These are phyloP conservation scores for Hymenochirus boettgeri DNA, from an alignment of 2,113 vertebrate genomes.

Conservation along the genomic window DNA sequence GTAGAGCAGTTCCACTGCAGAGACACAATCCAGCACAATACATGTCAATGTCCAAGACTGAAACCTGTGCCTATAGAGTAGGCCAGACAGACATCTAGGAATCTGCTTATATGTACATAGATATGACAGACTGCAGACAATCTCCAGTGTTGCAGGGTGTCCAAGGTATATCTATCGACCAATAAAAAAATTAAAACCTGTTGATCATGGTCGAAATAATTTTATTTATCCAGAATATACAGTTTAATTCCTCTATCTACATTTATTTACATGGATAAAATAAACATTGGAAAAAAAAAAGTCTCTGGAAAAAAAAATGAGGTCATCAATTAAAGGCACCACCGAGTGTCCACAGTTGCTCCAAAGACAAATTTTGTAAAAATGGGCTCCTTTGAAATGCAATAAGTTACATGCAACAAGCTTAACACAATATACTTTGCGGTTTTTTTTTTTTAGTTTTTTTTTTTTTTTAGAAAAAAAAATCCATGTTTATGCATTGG, in stretches of 20 bases:
- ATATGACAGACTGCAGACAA: neutral
- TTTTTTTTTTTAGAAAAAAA: conserved; percentile 75
- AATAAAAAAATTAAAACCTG: conserved; percentile 31
- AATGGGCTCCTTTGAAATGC: conserved; percentile 86
- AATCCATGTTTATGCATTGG: conserved; percentile 78
- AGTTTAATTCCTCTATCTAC: conserved; percentile 83
- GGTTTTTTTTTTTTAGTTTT: too few species aligned
- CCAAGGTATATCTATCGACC: neutral
- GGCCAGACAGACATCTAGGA: too few species aligned
- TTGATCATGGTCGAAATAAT: conserved; percentile 71
- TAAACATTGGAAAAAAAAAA: conserved; percentile 70
- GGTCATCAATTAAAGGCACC: conserved; percentile 84
- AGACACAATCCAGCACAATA: too few species aligned
- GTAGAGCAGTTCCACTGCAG: too few species aligned
- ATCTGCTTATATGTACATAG: neutral
- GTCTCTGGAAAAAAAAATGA: conserved; percentile 78
- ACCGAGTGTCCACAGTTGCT: conserved; percentile 81
- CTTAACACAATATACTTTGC: conserved; percentile 89
- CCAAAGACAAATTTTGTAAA: conserved; percentile 74
- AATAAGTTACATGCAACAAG: conserved; percentile 99
- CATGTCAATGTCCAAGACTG: too few species aligned
- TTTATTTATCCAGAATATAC: conserved; percentile 88
- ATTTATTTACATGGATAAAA: conserved; percentile 79
- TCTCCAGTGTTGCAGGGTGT: neutral
- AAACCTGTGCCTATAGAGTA: too few species aligned